These are phyloP conservation scores for Bursaphelenchus mucronatus DNA, from an alignment of 1,140 invertebrate genomes.

Conservation along the genomic window DNA sequence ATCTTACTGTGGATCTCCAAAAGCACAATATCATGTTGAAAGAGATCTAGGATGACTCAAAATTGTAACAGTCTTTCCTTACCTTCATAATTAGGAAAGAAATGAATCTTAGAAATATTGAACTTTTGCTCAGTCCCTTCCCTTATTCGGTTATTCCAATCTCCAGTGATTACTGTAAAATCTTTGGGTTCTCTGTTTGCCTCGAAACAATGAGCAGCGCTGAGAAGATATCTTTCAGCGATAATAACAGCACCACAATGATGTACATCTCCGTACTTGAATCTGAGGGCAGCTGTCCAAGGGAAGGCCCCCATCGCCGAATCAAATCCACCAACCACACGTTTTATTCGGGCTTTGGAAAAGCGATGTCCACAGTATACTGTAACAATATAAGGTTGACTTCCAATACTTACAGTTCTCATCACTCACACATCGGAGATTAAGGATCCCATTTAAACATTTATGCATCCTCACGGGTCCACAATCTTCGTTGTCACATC, in stretches of 20 bases:
- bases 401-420: slow-evolving; percentile 9
- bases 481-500: slow-evolving; percentile 10
- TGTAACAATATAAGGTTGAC: neutral
- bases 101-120: slow-evolving; percentile 27
- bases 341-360: slow-evolving; percentile 5
- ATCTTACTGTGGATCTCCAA: slow-evolving; percentile 18
- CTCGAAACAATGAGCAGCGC: slow-evolving; percentile 34
- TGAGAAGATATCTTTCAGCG: slow-evolving; percentile 10
- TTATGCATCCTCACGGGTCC: slow-evolving; percentile 12
- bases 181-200: slow-evolving; percentile 12
- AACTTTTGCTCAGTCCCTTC: slow-evolving; percentile 26
- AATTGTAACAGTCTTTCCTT: neutral
- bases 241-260: slow-evolving; percentile 33
- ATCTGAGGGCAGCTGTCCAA: slow-evolving; percentile 24
- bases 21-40: slow-evolving; percentile 31
- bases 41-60: slow-evolving; percentile 17
- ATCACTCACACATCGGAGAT: slow-evolving; percentile 11
- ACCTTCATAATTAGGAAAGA: slow-evolving; percentile 31
- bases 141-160: slow-evolving; percentile 23
- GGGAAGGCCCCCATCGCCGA: slow-evolving; percentile 19
- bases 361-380: slow-evolving; percentile 8
- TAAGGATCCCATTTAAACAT: slow-evolving; percentile 15
- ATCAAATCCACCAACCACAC: slow-evolving; percentile 28
- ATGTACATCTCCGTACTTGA: slow-evolving; percentile 16
- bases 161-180: slow-evolving; percentile 24